Evolutionary conservation across 2,888 invertebrate species (phyloP).

Genomic region (Physocephala rufipes): DNA sequence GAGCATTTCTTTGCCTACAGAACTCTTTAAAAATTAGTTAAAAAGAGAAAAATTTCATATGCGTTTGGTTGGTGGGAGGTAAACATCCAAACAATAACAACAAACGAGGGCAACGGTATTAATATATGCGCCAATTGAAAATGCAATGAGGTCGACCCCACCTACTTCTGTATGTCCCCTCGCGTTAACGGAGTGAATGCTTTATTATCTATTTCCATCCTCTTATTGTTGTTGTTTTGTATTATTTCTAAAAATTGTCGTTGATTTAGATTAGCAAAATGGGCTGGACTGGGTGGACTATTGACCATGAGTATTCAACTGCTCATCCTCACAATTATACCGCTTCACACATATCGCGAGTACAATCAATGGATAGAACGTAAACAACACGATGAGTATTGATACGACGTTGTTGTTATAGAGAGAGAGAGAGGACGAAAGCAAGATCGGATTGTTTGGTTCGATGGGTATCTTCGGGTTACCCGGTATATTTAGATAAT

Average conservation of each 20-base stretch:
- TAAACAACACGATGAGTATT: no score
- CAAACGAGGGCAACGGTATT: slow-evolving; percentile 12
- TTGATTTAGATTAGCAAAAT: not conserved
- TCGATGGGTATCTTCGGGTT: not conserved
- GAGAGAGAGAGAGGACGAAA: not conserved
- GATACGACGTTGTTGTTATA: no score
- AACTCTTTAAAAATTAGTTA: slow-evolving; percentile 14
- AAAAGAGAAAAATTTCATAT: slow-evolving; percentile 5
- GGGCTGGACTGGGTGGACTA: not conserved
- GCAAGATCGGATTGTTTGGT: not conserved
- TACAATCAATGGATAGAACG: not conserved
- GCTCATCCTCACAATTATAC: not conserved
- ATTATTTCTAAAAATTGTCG: no score
- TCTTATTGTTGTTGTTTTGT: slow-evolving; percentile 2
- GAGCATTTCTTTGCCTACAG: slow-evolving; percentile 38
- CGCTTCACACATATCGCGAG: not conserved
- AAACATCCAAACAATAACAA: not conserved
- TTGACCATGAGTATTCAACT: slow-evolving; percentile 2
- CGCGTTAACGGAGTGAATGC: slow-evolving; percentile 20
- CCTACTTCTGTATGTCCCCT: not conserved
- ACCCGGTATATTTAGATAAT: no score
- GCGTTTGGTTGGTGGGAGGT: no score
- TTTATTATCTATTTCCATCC: slow-evolving; percentile 16
- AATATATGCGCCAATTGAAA: slow-evolving; percentile 40
- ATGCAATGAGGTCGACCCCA: slow-evolving; percentile 38